These are phyloP conservation scores for Pristionchus pacificus DNA, from an alignment of 1,140 invertebrate genomes.

Conservation along the genomic window DNA sequence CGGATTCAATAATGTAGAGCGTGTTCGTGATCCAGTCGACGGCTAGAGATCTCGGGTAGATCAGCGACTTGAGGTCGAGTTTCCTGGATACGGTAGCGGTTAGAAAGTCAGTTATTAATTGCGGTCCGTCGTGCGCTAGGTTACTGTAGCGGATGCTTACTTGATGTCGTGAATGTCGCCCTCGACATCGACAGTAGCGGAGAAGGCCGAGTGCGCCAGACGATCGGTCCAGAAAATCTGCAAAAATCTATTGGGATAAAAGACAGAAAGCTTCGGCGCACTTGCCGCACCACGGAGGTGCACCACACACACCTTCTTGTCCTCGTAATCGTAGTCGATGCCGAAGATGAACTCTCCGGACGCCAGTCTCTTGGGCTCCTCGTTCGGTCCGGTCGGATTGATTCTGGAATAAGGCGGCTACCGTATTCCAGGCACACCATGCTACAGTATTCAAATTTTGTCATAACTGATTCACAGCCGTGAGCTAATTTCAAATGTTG, in stretches of 20 bases:
- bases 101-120: slow-evolving; percentile 41
- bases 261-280: too few species aligned
- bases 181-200: slow-evolving; percentile 53
- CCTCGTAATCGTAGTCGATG: slow-evolving; percentile 78
- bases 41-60: slow-evolving; percentile 76
- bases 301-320: slow-evolving; percentile 63
- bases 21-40: slow-evolving; percentile 96
- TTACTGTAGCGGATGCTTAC: too few species aligned
- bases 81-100: slow-evolving; percentile 64
- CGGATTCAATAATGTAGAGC: slow-evolving; percentile 85
- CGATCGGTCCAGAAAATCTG: slow-evolving; percentile 74
- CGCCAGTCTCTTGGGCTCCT: slow-evolving; percentile 70
- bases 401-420: too few species aligned
- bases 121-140: too few species aligned
- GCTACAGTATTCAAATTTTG: too few species aligned
- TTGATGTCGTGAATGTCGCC: slow-evolving; percentile 59
- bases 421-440: too few species aligned
- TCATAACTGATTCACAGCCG: too few species aligned
- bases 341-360: slow-evolving; percentile 63
- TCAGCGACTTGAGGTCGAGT: slow-evolving; percentile 76
- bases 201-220: slow-evolving; percentile 45
- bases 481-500: too few species aligned
- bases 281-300: too few species aligned
- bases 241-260: too few species aligned
- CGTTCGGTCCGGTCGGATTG: slow-evolving; percentile 59